Percentiles rank a stretch among this genome's conserved stretches.
These are phyloP conservation scores for Heteractis magnifica DNA, from an alignment of 92 coral and sea anemone species.

Conservation along the genomic window DNA sequence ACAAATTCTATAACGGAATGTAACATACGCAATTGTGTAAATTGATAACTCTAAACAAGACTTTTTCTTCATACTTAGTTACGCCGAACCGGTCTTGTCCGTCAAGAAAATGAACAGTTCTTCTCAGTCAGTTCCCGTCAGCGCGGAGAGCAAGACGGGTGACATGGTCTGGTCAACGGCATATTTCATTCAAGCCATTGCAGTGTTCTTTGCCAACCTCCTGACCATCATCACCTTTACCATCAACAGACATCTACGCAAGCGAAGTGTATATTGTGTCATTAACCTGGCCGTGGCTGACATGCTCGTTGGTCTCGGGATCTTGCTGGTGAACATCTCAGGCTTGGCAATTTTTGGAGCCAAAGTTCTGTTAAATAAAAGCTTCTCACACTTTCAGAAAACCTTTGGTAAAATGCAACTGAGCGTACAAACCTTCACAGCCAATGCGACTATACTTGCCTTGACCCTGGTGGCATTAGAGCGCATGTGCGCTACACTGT, in stretches of 20 bases:
- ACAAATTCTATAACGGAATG: no score
- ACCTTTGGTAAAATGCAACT: slow-evolving; percentile 13
- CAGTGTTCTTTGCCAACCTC: background rate
- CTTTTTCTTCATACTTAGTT: background rate
- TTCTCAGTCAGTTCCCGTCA: background rate
- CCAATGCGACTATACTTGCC: slow-evolving; percentile 15
- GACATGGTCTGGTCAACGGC: background rate
- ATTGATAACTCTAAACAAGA: background rate
- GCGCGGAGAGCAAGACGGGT: background rate
- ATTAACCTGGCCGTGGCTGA: slow-evolving; percentile 25
- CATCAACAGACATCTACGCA: slow-evolving; percentile 11
- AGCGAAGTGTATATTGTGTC: slow-evolving; percentile 13
- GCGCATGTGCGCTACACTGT: slow-evolving; percentile 24
- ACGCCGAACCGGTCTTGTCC: background rate
- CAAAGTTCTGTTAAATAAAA: slow-evolving; percentile 14
- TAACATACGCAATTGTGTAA: no score
- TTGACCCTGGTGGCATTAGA: slow-evolving; percentile 23
- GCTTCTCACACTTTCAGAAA: background rate
- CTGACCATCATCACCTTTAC: slow-evolving; percentile 15
- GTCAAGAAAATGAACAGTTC: background rate
- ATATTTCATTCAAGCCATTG: background rate
- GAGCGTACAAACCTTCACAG: slow-evolving; percentile 20
- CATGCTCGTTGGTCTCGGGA: slow-evolving; percentile 24
- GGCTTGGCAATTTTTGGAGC: slow-evolving; percentile 1
- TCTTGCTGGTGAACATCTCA: background rate